Percentiles rank a stretch among this genome's conserved stretches.
These are phyloP conservation scores for Pangasius mekongensis DNA, from an alignment of 2,797 vertebrate species.

Conservation along the genomic window DNA sequence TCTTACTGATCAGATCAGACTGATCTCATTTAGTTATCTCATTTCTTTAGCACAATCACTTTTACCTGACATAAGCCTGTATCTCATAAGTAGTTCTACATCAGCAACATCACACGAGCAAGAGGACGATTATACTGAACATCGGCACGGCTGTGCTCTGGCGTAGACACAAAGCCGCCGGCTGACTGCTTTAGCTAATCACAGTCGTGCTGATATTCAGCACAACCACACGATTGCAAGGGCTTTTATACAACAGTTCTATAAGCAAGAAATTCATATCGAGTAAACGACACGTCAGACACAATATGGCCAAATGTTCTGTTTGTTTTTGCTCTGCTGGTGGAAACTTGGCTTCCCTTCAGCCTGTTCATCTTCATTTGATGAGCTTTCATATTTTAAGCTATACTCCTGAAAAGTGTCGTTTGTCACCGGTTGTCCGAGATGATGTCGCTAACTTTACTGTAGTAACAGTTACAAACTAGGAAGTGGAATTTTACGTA, in stretches of 20 bases:
- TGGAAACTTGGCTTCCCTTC: not conserved
- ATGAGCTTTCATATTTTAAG: not conserved
- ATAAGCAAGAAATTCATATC: not conserved
- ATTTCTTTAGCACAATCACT: too few relatives aligned
- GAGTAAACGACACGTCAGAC: not conserved
- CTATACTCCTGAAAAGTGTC: not conserved
- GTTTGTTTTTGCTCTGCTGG: too few relatives aligned
- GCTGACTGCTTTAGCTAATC: not conserved
- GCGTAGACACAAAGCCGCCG: too few relatives aligned
- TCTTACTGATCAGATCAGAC: too few relatives aligned
- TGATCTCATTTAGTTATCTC: too few relatives aligned
- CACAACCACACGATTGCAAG: not conserved
- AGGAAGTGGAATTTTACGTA: too few relatives aligned
- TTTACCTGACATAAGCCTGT: too few relatives aligned
- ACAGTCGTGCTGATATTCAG: not conserved
- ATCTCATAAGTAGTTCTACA: not conserved
- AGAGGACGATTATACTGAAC: not conserved
- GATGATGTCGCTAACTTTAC: too few relatives aligned
- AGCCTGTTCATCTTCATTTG: not conserved
- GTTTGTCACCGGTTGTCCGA: too few relatives aligned
- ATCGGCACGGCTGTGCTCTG: too few relatives aligned
- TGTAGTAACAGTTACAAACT: too few relatives aligned
- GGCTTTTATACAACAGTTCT: not conserved
- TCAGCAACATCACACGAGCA: not conserved
- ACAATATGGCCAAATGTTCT: not conserved